Evolutionary conservation across 1,140 invertebrate genomes (phyloP), one percentile per base, ranked within the genome.

Genomic region (Rhizoglyphus robini): DNA sequence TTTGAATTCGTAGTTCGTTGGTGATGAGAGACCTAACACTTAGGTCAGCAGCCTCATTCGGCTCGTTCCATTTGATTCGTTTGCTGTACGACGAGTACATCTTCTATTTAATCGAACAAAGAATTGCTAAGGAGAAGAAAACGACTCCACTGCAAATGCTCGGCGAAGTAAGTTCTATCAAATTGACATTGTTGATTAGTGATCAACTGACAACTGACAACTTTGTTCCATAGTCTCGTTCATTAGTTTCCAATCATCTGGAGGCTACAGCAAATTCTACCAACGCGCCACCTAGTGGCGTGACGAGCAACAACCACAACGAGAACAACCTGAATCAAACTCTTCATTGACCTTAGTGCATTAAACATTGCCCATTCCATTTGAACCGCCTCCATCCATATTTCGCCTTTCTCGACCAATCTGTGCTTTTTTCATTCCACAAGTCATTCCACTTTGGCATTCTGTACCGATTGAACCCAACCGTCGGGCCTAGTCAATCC

Each of bases 31-130:
- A 97, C 79, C 80, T 97, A 62, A 97, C 93, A 41, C 78, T 96
- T 58, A 81, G 95, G 72, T 96, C 91, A 69, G 95, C 96, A 27
- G 90, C 92, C 13, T 96, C 91, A 75, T 99, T 99, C 79, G 96
- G 96, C 38, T 96, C 92, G 64, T 99, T 99, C 79, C 96, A 99
- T 80, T 81, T 99, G 51, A 95, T 99, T 72, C 85, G 95, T 49
- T 80, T 99, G 68, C 80, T 99, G 25, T 98, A 95, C 76, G 95
- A 99, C 76, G 96, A 99, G 76, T 99, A 98, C 75, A 96, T 99
- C 87, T 96, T 96, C 80, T 98, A 96, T 77, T 81, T 98, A 68
- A 90, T 99, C 69, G 96, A 99, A 77, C 89, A 95, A 75, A 87
- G 91, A 76, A 91, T 99, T 29, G 95, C 96, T 25, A 82, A 87